Base-by-base conservation (phyloP, 2,113 vertebrate species). In the Aythya baeri region DNA sequence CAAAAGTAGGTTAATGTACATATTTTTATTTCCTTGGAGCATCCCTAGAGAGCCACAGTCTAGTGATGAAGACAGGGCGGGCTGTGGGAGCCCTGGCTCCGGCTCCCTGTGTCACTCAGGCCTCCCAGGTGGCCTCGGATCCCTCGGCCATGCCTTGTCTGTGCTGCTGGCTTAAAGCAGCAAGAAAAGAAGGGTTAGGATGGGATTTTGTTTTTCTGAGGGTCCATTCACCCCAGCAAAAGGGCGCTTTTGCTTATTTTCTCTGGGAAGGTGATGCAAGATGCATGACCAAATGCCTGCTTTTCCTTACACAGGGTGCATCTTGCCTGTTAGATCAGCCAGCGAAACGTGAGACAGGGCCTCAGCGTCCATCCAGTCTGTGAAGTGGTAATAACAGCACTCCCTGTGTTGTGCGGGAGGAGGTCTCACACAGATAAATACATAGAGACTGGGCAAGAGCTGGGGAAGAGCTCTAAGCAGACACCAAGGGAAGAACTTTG, bases 391-490 rank as follows among this genome's bases (percentile, higher is more conserved):
- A 7, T 36, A n/a, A 9, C 2, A 44, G 0, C 43, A 2, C 2
- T 61, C 1, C 31, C 62, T 27, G 1, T 4, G 7, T 12, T 22
- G 26, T 34, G 61, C 0, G 2, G 12, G 32, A 13, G 1, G 52
- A 9, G 66, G 20, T 31, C 1, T 52, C 14, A 1, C 14, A 3
- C 11, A 3, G 50, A 34, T 66, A 10, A 3, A 0, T 7, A 4
- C 36, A 0, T 2, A 4, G 52, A 50, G 67, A 61, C 1, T 2
- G 55, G 61, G 49, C 58, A 11, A 1, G 4, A 23, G 59, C 76
- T 31, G 44, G 44, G n/a, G 25, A 34, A 13, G 32, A 34, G 65
- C 61, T 58, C 16, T 8, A 38, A 49, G 50, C 2, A 27, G n/a
- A 3, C 31, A 57, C 5, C 32, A 9, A 55, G 11, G 41, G 12